Evolutionary conservation across 2,888 invertebrate genomes (phyloP), one percentile per base, ranked within the genome.

Genomic region (Platycheirus albimanus): DNA sequence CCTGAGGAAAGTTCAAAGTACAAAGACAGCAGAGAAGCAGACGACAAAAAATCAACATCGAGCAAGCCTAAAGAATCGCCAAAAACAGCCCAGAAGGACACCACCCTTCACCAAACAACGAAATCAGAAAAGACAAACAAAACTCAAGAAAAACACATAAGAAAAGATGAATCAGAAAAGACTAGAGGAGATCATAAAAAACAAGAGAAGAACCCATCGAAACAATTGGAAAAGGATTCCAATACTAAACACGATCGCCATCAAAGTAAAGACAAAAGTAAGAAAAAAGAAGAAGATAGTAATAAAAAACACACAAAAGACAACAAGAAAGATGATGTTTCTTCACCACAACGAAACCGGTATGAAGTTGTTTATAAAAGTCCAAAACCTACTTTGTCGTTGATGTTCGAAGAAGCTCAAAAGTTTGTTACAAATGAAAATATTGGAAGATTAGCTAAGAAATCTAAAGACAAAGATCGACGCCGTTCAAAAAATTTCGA

Each of bases 331-430:
- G 24, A 24, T 24, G 6, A 24, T 24, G 6, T n/a, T n/a, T n/a
- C n/a, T n/a, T n/a, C n/a, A n/a, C n/a, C n/a, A n/a, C n/a, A n/a
- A n/a, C n/a, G n/a, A n/a, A n/a, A n/a, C n/a, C n/a, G n/a, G n/a
- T n/a, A n/a, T 4, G 3, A 24, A 24, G 7, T 33, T 1, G 13
- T 2, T 0, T 8, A 10, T 8, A 54, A 56, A 19, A 1, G 8
- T 4, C 3, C 5, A 2, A 3, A 1, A 15, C 11, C 19, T 17
- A 3, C 3, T 5, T 28, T 75, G 0, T 2, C 36, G 11, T 3
- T 70, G n/a, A 30, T 80, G 28, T 28, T 80, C 0, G 28, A 36
- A 7, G 80, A 80, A 58, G 80, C 80, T 2, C 41, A 70, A 13
- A 80, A 80, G 30, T 80, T 80, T 41, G 24, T 80, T 0, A 58